phyloP scores from a whole-genome alignment of 2,797 vertebrate species.

The Poecile montanus region DNA sequence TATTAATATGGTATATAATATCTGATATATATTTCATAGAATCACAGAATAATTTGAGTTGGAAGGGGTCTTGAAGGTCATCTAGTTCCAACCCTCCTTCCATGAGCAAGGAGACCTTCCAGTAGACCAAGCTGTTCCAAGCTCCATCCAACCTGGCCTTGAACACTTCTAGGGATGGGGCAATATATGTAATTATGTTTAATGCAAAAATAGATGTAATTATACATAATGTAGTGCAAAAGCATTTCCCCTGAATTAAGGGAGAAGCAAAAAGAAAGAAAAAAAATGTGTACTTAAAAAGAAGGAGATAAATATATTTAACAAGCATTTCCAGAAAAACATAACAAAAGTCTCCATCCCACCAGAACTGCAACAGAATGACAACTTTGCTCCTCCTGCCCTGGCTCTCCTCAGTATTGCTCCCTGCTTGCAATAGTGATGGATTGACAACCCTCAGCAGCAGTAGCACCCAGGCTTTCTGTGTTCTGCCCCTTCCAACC shows the following conservation, averaged over 20 bases:
- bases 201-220: background rate
- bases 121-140: background rate
- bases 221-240: background rate
- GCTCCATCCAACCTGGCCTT: background rate
- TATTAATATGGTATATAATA: background rate
- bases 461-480: background rate
- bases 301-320: background rate
- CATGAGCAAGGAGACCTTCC: background rate
- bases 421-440: background rate
- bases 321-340: background rate
- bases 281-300: rapidly evolving
- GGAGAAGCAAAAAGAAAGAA: background rate
- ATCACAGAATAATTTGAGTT: background rate
- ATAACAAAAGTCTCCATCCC: background rate
- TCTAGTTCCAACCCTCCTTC: background rate
- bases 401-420: background rate
- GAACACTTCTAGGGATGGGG: background rate
- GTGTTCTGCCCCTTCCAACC: background rate
- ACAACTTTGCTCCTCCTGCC: background rate
- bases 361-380: background rate
- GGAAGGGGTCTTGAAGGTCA: background rate
- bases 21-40: background rate
- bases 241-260: background rate
- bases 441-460: background rate
- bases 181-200: background rate